phyloP scores from a whole-genome alignment of 2,888 invertebrate species.

The Orthosia gracilis region DNA sequence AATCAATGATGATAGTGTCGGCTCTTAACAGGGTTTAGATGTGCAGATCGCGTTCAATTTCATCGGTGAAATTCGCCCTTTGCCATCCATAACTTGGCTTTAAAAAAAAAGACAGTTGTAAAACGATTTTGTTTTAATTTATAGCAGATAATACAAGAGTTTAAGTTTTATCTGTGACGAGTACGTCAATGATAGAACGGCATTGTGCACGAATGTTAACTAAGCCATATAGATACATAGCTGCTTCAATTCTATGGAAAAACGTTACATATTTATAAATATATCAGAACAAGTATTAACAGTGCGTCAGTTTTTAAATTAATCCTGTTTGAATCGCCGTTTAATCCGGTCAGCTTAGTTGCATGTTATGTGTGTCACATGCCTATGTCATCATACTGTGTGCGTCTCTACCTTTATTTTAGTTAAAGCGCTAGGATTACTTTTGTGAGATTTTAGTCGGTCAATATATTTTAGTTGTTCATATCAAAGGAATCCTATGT shows the following conservation, averaged over 20 bases:
- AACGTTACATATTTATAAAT: not conserved
- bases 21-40: too few species aligned
- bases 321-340: constrained; percentile 50
- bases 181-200: too few species aligned
- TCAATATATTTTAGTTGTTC: not conserved
- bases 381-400: constrained; percentile 28
- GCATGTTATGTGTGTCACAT: constrained; percentile 30
- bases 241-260: not conserved
- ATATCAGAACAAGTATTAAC: constrained; percentile 6
- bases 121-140: too few species aligned
- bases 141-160: too few species aligned
- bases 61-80: too few species aligned
- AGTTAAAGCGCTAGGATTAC: constrained; percentile 18
- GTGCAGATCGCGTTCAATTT: too few species aligned
- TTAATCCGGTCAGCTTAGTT: constrained; percentile 52
- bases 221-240: not conserved
- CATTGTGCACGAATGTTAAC: not conserved
- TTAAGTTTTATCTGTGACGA: not conserved
- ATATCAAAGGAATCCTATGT: not conserved
- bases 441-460: not conserved
- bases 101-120: too few species aligned
- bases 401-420: constrained; percentile 18
- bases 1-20: too few species aligned
- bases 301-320: constrained; percentile 47
- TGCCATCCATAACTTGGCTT: too few species aligned